Evolutionary conservation across 2,888 invertebrate genomes (phyloP), one percentile per base, ranked within the genome.

Genomic region (Timema podura): DNA sequence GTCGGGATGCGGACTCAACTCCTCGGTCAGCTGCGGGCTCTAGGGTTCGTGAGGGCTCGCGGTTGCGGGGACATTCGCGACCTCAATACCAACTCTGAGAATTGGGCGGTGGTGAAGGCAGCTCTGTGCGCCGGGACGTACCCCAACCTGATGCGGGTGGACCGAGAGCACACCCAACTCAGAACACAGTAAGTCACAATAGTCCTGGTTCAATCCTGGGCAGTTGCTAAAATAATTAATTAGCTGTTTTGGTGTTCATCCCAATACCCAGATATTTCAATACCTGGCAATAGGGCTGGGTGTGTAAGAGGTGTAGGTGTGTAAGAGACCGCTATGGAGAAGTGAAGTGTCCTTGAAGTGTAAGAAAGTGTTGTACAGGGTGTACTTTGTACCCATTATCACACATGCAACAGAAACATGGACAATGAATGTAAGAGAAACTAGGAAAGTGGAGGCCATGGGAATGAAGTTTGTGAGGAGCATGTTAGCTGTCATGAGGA

Each of bases 51-150:
- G 0, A 85, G 87, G 69, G 76, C 78, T 0, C 77, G 80, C 59
- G 80, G 79, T 13, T 76, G 82, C 11, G 81, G 82, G 6, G 91
- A 91, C 77, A 89, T 93, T 72, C 84, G 90, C 74, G 92, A 93
- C 77, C 85, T 95, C 51, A 97, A 97, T 81, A 80, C 85, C 1
- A 91, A 95, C 82, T 90, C 93, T 0, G 89, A 92, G 76, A 91
- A 91, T 78, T 95, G 95, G 95, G 90, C 94, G 11, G 88, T 97
- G 69, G 90, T 98, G 0, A 97, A 97, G 79, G 92, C 93, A 0
- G 93, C 94, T 2, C 83, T 98, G 48, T 89, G 90, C 46, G 92
- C 93, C 5, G 97, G 98, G 0, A 85, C 93, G 71, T 98, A 97
- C 81, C 98, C 98, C 0, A 93, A 94, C 76, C 81, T 98, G 61